phyloP scores from a whole-genome alignment of 2,113 vertebrate species.

The Zeus faber region DNA sequence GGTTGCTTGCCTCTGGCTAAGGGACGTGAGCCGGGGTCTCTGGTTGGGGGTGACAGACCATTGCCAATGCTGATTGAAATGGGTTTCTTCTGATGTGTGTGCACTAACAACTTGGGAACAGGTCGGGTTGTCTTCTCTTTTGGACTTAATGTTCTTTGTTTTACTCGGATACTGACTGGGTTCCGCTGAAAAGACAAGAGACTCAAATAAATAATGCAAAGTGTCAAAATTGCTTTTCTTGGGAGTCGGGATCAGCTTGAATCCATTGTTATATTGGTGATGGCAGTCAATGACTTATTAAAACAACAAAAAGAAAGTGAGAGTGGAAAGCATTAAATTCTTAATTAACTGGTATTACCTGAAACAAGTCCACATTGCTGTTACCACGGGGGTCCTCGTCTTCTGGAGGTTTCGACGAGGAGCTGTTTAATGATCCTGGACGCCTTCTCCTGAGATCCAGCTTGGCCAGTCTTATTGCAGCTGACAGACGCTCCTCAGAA shows the following conservation, averaged over 20 bases:
- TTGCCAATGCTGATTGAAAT: constrained; percentile 6
- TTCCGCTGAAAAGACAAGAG: constrained; percentile 28
- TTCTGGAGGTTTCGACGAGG: constrained; percentile 17
- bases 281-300: neutral
- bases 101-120: constrained; percentile 58
- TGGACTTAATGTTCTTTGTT: constrained; percentile 37
- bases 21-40: constrained; percentile 48
- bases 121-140: constrained; percentile 47
- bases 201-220: neutral
- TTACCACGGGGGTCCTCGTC: constrained; percentile 18
- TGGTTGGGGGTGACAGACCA: constrained; percentile 65
- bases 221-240: too few relatives aligned
- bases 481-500: constrained; percentile 86
- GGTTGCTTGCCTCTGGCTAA: constrained; percentile 36
- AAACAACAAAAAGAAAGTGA: neutral
- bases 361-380: constrained; percentile 39
- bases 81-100: constrained; percentile 40
- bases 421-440: constrained; percentile 51
- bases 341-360: too few relatives aligned
- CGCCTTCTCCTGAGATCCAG: constrained; percentile 81
- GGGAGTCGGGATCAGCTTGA: too few relatives aligned
- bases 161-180: constrained; percentile 17
- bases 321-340: too few relatives aligned
- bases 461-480: constrained; percentile 83
- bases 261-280: too few relatives aligned